These are phyloP conservation scores for Xiphydria camelus DNA, from an alignment of 2,888 invertebrate species.

Conservation along the genomic window DNA sequence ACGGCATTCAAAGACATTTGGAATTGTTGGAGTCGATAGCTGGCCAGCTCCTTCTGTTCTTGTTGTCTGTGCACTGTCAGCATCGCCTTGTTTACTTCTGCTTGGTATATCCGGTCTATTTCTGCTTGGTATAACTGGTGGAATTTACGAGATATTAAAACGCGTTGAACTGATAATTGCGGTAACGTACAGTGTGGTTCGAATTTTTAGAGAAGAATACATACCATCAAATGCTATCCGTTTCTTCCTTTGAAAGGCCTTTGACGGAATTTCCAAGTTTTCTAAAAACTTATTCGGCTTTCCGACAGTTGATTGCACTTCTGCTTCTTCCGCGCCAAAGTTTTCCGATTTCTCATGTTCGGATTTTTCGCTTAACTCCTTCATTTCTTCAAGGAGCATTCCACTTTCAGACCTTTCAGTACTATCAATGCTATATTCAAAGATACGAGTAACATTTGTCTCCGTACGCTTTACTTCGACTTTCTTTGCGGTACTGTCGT, in stretches of 20 bases:
- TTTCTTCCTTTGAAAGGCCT: conserved; percentile 62
- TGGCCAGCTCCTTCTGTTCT: conserved; percentile 23
- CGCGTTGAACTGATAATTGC: too few relatives aligned
- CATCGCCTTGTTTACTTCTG: conserved; percentile 29
- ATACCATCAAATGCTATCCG: conserved; percentile 59
- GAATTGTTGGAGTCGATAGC: conserved; percentile 20
- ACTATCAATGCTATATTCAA: conserved; percentile 28
- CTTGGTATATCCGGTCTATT: conserved; percentile 37
- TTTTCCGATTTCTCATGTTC: conserved; percentile 20
- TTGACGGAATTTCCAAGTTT: conserved; percentile 48
- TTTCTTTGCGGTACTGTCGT: conserved; percentile 24
- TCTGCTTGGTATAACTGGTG: conserved; percentile 38
- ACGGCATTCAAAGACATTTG: conserved; percentile 40
- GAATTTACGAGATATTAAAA: too few relatives aligned
- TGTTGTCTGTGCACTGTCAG: conserved; percentile 15
- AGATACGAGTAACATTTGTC: conserved; percentile 32
- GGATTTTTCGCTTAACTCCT: conserved; percentile 16
- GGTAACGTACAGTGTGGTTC: too few relatives aligned
- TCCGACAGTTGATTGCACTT: conserved; percentile 9
- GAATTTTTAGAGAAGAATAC: conserved; percentile 11
- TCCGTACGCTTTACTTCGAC: conserved; percentile 33
- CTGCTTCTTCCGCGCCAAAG: conserved; percentile 22
- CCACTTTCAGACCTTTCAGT: conserved; percentile 5
- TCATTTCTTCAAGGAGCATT: too few relatives aligned
- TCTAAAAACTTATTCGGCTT: conserved; percentile 50